A percentile compares a stretch with the other conserved stretches of the same genome.
Evolutionary conservation across 2,797 vertebrate species (phyloP).

Genomic region (Sebastes taczanowskii): DNA sequence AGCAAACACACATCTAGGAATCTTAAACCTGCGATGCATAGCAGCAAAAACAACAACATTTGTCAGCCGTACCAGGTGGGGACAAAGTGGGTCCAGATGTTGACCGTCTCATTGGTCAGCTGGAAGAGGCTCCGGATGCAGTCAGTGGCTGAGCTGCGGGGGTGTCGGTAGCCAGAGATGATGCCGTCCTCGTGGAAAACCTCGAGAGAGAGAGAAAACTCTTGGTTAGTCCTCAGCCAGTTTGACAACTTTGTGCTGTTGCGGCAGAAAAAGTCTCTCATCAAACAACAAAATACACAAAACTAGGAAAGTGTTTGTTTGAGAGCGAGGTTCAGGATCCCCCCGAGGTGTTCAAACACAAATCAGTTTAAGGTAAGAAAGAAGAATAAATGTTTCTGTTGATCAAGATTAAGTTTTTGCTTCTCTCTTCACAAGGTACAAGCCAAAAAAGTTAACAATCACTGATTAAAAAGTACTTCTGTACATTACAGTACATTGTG

Average conservation of each 20-base stretch:
- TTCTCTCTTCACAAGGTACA: not conserved
- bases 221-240: not conserved
- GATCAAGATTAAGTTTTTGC: not conserved
- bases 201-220: constrained; percentile 64
- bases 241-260: not conserved
- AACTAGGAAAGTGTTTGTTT: not conserved
- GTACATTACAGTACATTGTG: not conserved
- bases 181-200: constrained; percentile 93
- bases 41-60: too few species aligned
- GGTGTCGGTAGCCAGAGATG: constrained; percentile 92
- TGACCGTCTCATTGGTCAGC: constrained; percentile 96
- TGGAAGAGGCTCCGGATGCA: constrained; percentile 94
- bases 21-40: not conserved
- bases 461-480: not conserved
- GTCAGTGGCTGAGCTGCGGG: constrained; percentile 87
- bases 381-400: not conserved
- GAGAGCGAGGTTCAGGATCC: not conserved
- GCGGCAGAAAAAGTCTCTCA: not conserved
- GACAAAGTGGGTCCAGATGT: constrained; percentile 96
- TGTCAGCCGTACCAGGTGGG: constrained; percentile 87
- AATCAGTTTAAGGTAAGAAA: not conserved
- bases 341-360: not conserved
- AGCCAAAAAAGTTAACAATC: not conserved
- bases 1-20: not conserved
- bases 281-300: not conserved